These are phyloP conservation scores for Trichosurus vulpecula DNA, from an alignment of 2,797 vertebrate genomes.

Conservation along the genomic window DNA sequence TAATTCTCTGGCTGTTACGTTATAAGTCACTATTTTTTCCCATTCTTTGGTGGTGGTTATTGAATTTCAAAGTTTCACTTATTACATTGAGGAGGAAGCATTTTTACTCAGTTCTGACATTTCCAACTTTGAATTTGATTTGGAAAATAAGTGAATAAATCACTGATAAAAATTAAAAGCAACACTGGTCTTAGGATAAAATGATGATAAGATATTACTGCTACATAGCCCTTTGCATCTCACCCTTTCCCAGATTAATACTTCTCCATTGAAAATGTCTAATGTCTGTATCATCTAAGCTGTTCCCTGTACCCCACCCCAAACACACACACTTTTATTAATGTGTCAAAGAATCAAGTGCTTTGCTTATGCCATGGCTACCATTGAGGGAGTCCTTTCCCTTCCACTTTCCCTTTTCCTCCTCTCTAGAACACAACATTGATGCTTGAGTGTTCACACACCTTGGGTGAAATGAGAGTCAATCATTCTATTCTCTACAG, in stretches of 20 bases:
- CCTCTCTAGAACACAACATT: neutral
- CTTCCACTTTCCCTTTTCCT: neutral
- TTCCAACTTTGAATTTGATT: neutral
- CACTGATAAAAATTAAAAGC: neutral
- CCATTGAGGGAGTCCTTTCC: too few species aligned
- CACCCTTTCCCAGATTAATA: neutral
- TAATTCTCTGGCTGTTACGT: too few species aligned
- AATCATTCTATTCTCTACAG: neutral
- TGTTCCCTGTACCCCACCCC: accelerated
- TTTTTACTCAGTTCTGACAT: neutral
- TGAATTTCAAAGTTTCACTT: neutral
- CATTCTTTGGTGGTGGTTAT: neutral
- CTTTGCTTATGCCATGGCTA: neutral
- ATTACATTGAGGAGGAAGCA: neutral
- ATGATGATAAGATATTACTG: neutral
- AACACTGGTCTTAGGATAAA: neutral
- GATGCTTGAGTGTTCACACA: neutral
- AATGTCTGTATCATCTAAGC: neutral
- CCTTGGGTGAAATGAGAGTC: neutral
- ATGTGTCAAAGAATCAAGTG: neutral
- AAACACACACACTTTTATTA: neutral
- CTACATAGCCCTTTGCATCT: neutral
- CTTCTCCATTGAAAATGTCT: neutral
- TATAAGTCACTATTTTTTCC: neutral
- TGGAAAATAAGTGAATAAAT: neutral